Evolutionary conservation across 2,113 vertebrate genomes (phyloP).

Genomic region (Telmatochromis sp.): DNA sequence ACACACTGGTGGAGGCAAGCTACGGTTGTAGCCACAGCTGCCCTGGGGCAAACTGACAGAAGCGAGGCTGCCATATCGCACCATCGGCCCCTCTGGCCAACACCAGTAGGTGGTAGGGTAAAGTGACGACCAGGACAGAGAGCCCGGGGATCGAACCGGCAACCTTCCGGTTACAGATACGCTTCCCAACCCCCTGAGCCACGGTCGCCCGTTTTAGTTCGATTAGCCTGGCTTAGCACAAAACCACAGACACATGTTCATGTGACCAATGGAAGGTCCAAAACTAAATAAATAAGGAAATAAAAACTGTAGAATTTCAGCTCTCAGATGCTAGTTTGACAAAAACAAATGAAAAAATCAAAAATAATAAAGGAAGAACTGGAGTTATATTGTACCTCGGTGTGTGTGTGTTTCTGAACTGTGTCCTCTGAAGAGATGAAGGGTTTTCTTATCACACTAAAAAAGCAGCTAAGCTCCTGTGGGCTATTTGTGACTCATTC

Average conservation of each 20-base stretch:
- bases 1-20: no score
- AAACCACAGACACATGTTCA: not conserved
- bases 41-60: no score
- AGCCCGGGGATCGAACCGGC: no score
- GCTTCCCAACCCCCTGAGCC: no score
- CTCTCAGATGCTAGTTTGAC: not conserved
- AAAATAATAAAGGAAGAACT: not conserved
- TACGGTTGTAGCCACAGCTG: fast-evolving
- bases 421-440: not conserved
- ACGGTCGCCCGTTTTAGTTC: not conserved
- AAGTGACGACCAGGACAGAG: no score
- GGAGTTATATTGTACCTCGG: not conserved
- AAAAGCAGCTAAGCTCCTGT: not conserved
- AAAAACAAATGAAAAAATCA: fast-evolving
- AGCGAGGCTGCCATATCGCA: no score
- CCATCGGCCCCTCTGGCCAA: no score
- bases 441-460: not conserved
- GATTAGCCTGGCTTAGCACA: not conserved
- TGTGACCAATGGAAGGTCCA: not conserved
- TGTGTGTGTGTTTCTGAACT: not conserved
- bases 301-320: not conserved
- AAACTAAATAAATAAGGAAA: not conserved
- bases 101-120: no score
- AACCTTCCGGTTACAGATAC: no score
- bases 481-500: not conserved